Conservation (phyloP, 2,797 vertebrate genomes). For the Anguilla pacifica region DNA sequence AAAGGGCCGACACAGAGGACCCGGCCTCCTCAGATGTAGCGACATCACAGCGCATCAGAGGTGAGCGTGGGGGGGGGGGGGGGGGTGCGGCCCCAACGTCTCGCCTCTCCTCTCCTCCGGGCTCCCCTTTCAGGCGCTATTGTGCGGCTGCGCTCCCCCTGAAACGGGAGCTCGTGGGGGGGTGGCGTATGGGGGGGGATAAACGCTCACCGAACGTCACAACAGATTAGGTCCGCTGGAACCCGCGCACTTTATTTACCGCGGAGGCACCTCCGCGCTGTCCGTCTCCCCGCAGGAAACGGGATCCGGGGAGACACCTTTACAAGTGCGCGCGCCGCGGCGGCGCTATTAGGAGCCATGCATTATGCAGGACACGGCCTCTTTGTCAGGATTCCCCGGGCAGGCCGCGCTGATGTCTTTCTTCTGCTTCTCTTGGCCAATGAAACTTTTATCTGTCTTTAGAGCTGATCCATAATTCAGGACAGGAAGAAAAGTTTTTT, state of each 20-base stretch:
- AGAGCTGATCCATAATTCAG: slow-evolving; percentile 78
- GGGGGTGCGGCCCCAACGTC: slow-evolving; percentile 42
- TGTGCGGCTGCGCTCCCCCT: slow-evolving; percentile 64
- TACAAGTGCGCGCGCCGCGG: slow-evolving; percentile 61
- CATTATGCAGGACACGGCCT: slow-evolving; percentile 74
- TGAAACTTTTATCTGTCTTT: slow-evolving; percentile 81
- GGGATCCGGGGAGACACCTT: slow-evolving; percentile 76
- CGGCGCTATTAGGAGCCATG: slow-evolving; percentile 59
- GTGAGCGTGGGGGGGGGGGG: slow-evolving; percentile 56
- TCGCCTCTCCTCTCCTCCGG: slow-evolving; percentile 63
- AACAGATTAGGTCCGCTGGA: slow-evolving; percentile 57
- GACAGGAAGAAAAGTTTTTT: slow-evolving; percentile 61
- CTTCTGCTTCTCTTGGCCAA: slow-evolving; percentile 64
- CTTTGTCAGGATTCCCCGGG: slow-evolving; percentile 68
- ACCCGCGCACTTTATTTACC: slow-evolving; percentile 63
- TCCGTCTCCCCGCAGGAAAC: slow-evolving; percentile 63
- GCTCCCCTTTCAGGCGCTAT: slow-evolving; percentile 67
- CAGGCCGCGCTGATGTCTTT: not conserved
- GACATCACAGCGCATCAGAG: slow-evolving; percentile 73
- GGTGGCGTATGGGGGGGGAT: not conserved
- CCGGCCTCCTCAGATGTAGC: slow-evolving; percentile 69
- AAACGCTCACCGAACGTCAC: slow-evolving; percentile 59
- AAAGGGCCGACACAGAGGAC: slow-evolving; percentile 67
- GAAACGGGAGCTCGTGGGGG: slow-evolving; percentile 49
- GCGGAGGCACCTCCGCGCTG: slow-evolving; percentile 63